Evolutionary conservation across 1,140 invertebrate genomes (phyloP), one percentile per base, ranked within the genome.

Genomic region (Megalopta genalis): DNA sequence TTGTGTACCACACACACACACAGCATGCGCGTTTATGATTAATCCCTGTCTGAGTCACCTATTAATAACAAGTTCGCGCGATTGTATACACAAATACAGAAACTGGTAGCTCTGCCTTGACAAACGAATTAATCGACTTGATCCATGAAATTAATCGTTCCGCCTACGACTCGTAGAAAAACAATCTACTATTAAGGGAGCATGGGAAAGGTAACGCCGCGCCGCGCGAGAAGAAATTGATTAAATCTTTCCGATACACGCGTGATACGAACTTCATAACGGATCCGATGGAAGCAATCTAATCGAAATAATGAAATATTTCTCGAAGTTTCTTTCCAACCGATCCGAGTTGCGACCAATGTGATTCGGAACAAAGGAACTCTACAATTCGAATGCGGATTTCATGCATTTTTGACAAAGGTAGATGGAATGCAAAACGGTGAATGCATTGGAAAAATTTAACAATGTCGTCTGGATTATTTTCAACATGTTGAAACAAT

Each of bases 61-160:
- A 69, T 78, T 78, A 78, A 62, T 57, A 78, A 72, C 69, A 32
- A 57, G 52, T 23, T 16, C 37, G 37, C 23, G 37, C n/a, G 76
- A 72, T 72, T 52, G 27, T 72, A 32, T 78, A 78, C 76, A 64
- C 68, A 62, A 78, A 72, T 57, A 54, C 57, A 78, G 60, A 64
- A 78, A 72, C 76, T 72, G 76, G 76, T 78, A 78, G 76, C 76
- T 32, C 7, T 49, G 14, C 23, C 68, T 52, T 72, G 76, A 78
- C 76, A 62, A 78, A 78, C 69, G 25, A 78, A 78, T 78, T 78
- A 78, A 72, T 78, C 64, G 60, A 72, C 49, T 72, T 68, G 42
- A 57, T 78, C 49, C 52, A 7, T 46, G 76, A 64, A 78, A 78
- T 78, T 78, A 72, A 78, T 78, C 25, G 69, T 60, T n/a, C 8